These are phyloP conservation scores for Julus scanicus DNA, from an alignment of 2,888 invertebrate species.

Conservation along the genomic window DNA sequence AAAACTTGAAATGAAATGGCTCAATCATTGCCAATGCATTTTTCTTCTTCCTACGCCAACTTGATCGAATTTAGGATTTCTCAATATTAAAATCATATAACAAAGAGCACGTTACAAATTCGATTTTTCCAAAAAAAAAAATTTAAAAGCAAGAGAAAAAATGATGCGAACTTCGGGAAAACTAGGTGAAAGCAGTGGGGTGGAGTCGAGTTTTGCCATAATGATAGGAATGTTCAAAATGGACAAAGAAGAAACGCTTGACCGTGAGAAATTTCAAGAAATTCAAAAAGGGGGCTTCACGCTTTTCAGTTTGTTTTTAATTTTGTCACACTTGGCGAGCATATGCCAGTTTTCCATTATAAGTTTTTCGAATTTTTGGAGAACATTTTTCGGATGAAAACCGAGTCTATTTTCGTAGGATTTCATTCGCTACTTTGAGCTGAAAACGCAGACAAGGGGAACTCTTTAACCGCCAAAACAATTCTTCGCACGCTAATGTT, in stretches of 20 bases:
- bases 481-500: constrained; percentile 25
- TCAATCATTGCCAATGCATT: too few relatives aligned
- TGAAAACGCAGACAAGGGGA: background rate
- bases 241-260: constrained; percentile 38
- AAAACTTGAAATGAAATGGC: too few relatives aligned
- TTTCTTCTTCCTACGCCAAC: too few relatives aligned
- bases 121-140: too few relatives aligned
- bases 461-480: background rate
- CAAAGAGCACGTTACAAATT: background rate
- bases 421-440: background rate
- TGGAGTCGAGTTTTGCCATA: background rate
- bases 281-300: background rate
- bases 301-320: constrained; percentile 1
- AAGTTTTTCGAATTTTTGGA: background rate
- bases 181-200: background rate
- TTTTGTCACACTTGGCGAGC: constrained; percentile 25
- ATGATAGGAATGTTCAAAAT: background rate
- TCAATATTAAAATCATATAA: background rate
- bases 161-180: background rate
- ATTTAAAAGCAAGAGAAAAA: background rate
- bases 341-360: constrained; percentile 9
- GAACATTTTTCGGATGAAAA: background rate
- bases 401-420: background rate
- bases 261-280: background rate
- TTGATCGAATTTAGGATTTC: background rate